Evolutionary conservation across 2,888 invertebrate species (phyloP).

Genomic region (Cephus spinipes): DNA sequence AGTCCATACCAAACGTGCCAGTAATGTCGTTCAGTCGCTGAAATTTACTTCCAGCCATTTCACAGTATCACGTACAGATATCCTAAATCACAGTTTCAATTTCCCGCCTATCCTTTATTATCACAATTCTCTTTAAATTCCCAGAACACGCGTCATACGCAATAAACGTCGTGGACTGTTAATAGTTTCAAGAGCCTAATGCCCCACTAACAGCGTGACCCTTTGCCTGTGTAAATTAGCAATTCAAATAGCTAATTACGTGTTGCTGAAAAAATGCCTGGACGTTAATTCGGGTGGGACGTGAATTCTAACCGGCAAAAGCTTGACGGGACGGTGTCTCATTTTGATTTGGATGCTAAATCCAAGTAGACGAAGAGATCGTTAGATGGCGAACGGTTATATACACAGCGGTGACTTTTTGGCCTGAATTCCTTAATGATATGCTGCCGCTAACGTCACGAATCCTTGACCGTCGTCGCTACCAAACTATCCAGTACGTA

Average conservation of each 20-base stretch:
- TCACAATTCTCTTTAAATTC: too few relatives aligned
- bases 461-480: slow-evolving; percentile 61
- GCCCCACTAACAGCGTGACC: slow-evolving; percentile 57
- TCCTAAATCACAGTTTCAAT: too few relatives aligned
- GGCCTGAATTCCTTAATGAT: slow-evolving; percentile 63
- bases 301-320: not conserved
- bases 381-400: slow-evolving; percentile 40
- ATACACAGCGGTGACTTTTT: slow-evolving; percentile 59
- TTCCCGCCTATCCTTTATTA: too few relatives aligned
- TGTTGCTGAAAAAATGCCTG: slow-evolving; percentile 15
- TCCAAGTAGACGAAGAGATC: slow-evolving; percentile 10
- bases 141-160: too few relatives aligned
- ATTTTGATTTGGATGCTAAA: too few relatives aligned
- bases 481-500: slow-evolving; percentile 9
- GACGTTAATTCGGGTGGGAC: not conserved
- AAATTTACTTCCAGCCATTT: too few relatives aligned
- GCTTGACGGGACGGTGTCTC: not conserved
- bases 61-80: too few relatives aligned
- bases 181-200: slow-evolving; percentile 43
- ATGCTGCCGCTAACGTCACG: slow-evolving; percentile 48
- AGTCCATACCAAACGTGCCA: too few relatives aligned
- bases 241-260: slow-evolving; percentile 54
- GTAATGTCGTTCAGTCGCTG: too few relatives aligned
- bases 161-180: too few relatives aligned
- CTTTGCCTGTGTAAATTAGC: slow-evolving; percentile 46